These are phyloP conservation scores for Spilosoma lubricipeda DNA, from an alignment of 2,888 invertebrate species.

Conservation along the genomic window DNA sequence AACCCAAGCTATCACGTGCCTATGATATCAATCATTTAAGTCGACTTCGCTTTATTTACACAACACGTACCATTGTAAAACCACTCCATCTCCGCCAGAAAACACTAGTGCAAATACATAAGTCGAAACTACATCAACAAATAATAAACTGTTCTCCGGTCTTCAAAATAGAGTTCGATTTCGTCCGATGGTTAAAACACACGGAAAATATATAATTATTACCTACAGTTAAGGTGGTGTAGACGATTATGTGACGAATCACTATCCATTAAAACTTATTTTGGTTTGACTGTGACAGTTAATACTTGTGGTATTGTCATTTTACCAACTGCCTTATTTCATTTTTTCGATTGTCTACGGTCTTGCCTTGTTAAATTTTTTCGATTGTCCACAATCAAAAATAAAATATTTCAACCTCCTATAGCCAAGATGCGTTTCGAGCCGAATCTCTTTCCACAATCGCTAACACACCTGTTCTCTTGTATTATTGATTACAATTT, in stretches of 20 bases:
- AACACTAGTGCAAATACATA: not conserved
- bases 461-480: too few relatives aligned
- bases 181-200: not conserved
- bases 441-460: too few relatives aligned
- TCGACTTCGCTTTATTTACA: slow-evolving; percentile 6
- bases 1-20: slow-evolving; percentile 13
- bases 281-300: not conserved
- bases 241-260: not conserved
- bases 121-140: not conserved
- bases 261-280: not conserved
- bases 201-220: not conserved
- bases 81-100: slow-evolving; percentile 12
- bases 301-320: not conserved
- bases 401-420: not conserved
- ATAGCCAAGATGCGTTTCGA: too few relatives aligned
- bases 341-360: not conserved
- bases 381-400: not conserved
- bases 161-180: not conserved
- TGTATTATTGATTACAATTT: too few relatives aligned
- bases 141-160: not conserved
- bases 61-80: slow-evolving; percentile 11
- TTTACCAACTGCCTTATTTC: not conserved
- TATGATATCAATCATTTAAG: slow-evolving; percentile 23
- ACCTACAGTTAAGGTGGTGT: not conserved
- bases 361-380: too few relatives aligned